Percentiles rank a stretch among this genome's conserved stretches.
phyloP scores from a whole-genome alignment of 2,797 vertebrate genomes.

The Thalassophryne amazonica region DNA sequence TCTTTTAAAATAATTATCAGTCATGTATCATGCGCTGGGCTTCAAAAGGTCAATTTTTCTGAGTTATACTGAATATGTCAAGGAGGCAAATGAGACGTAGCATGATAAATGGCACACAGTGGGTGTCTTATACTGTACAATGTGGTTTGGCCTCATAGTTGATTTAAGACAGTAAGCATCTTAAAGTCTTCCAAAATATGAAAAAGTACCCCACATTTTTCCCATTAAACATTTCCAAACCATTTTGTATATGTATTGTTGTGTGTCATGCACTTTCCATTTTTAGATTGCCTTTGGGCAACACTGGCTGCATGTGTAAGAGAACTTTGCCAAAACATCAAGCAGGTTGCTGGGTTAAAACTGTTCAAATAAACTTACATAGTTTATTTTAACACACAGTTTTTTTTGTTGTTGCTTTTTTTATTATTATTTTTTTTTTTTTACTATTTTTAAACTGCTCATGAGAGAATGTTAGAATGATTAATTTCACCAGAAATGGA shows the following conservation, averaged over 20 bases:
- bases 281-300: constrained; percentile 25
- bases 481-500: constrained; percentile 14
- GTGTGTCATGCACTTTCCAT: constrained; percentile 21
- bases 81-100: not conserved
- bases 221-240: constrained; percentile 45
- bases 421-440: not conserved
- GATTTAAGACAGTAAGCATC: constrained; percentile 23
- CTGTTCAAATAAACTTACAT: not conserved
- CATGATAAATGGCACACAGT: not conserved
- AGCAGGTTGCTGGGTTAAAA: not conserved
- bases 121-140: constrained; percentile 14
- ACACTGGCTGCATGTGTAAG: constrained; percentile 4
- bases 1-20: constrained; percentile 26
- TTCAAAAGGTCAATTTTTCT: constrained; percentile 10
- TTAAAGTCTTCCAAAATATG: constrained; percentile 19
- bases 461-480: constrained; percentile 7
- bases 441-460: not conserved
- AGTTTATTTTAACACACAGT: not conserved
- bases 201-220: constrained; percentile 41
- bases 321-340: constrained; percentile 9
- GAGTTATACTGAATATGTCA: not conserved
- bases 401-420: not conserved
- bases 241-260: constrained; percentile 38
- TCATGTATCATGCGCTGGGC: constrained; percentile 1
- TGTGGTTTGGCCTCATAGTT: constrained; percentile 20